These are phyloP conservation scores for Crematogaster levior DNA, from an alignment of 2,888 invertebrate genomes.

Conservation along the genomic window DNA sequence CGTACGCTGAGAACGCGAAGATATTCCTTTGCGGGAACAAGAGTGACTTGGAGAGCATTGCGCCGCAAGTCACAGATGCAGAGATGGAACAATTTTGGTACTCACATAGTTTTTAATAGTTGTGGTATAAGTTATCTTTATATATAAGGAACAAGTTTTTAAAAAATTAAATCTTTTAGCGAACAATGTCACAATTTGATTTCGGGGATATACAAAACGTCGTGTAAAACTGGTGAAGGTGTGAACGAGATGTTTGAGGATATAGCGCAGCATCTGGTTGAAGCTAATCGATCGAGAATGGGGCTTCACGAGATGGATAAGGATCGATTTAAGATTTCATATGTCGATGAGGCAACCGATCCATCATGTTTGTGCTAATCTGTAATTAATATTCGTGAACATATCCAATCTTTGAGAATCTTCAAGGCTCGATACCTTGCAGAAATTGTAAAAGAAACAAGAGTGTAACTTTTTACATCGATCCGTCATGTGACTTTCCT, in stretches of 20 bases:
- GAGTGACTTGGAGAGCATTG: conserved; percentile 91
- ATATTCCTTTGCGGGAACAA: conserved; percentile 98
- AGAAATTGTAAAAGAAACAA: conserved; percentile 10
- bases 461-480: conserved; percentile 56
- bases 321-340: conserved; percentile 91
- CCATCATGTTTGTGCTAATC: conserved; percentile 86
- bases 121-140: not conserved
- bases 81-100: conserved; percentile 96
- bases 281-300: conserved; percentile 93
- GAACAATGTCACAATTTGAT: conserved; percentile 97
- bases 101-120: conserved; percentile 52
- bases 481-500: conserved; percentile 60
- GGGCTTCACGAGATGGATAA: conserved; percentile 93
- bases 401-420: conserved; percentile 33
- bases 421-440: conserved; percentile 41
- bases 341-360: conserved; percentile 87
- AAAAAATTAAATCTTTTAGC: conserved; percentile 86
- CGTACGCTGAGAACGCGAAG: conserved; percentile 97
- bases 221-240: conserved; percentile 95
- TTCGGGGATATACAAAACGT: conserved; percentile 95
- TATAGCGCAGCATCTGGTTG: conserved; percentile 93
- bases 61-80: conserved; percentile 93
- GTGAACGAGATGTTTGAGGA: conserved; percentile 96
- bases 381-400: conserved; percentile 4
- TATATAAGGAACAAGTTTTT: not conserved